Evolutionary conservation across 2,888 invertebrate species (phyloP).

Genomic region (Tuberolachnus salignus): DNA sequence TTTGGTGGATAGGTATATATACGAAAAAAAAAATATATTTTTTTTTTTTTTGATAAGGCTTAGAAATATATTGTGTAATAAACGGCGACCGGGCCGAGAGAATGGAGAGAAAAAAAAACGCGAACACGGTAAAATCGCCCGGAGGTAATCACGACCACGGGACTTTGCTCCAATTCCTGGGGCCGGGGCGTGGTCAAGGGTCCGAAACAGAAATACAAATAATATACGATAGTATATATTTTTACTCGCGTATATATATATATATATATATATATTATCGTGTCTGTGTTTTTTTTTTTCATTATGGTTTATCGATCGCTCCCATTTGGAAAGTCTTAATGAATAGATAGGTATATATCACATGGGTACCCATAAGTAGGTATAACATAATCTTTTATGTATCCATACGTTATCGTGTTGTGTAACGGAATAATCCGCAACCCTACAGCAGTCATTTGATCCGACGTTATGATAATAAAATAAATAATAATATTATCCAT

Average conservation of each 20-base stretch:
- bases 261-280: not conserved
- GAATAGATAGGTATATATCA: not conserved
- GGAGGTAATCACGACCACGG: conserved; percentile 45
- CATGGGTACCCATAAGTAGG: too few species aligned
- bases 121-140: not conserved
- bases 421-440: not conserved
- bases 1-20: not conserved
- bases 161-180: conserved; percentile 51
- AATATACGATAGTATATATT: too few species aligned
- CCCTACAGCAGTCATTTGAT: too few species aligned
- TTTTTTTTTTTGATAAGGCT: conserved; percentile 18
- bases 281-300: not conserved
- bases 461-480: too few species aligned
- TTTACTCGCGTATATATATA: too few species aligned
- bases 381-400: not conserved
- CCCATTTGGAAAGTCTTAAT: conserved; percentile 27
- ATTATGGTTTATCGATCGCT: conserved; percentile 32
- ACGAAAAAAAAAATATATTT: conserved; percentile 1
- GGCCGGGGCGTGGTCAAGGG: conserved; percentile 55
- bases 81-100: conserved; percentile 3
- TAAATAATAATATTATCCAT: too few species aligned
- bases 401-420: not conserved
- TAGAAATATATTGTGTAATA: conserved; percentile 19
- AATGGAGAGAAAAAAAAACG: conserved; percentile 26
- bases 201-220: conserved; percentile 44